phyloP scores from a whole-genome alignment of 2,888 invertebrate species.

The Lathronympha strigana region DNA sequence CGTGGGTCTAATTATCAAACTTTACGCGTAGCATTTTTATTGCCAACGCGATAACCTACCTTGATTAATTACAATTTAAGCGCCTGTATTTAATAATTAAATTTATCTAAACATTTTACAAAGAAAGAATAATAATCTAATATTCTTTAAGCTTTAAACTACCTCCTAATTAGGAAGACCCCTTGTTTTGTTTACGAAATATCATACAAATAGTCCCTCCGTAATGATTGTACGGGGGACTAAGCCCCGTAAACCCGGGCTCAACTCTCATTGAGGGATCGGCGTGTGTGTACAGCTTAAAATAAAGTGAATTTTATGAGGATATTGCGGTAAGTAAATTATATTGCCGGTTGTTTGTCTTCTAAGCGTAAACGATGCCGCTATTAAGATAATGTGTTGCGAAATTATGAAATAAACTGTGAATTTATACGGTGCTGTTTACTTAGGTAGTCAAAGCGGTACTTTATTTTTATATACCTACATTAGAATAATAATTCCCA shows the following conservation, averaged over 20 bases:
- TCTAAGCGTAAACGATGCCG: slow-evolving; percentile 40
- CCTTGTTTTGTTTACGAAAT: slow-evolving; percentile 55
- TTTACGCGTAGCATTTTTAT: not conserved
- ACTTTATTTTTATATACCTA: too few relatives aligned
- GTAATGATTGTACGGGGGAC: slow-evolving; percentile 45
- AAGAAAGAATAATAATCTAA: slow-evolving; percentile 30
- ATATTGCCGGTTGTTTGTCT: slow-evolving; percentile 45
- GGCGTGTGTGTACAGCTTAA: slow-evolving; percentile 53
- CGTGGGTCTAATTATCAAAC: too few relatives aligned
- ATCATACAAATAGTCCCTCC: slow-evolving; percentile 65
- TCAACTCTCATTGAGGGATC: slow-evolving; percentile 46
- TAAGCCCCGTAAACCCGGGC: slow-evolving; percentile 46
- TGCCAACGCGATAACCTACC: not conserved
- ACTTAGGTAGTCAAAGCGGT: not conserved
- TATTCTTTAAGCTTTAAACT: slow-evolving; percentile 39
- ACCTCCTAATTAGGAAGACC: slow-evolving; percentile 59
- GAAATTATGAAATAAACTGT: slow-evolving; percentile 31
- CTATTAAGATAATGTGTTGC: slow-evolving; percentile 34
- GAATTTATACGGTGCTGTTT: slow-evolving; percentile 15
- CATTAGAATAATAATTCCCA: too few relatives aligned
- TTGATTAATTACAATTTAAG: slow-evolving; percentile 4
- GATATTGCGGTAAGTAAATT: slow-evolving; percentile 45
- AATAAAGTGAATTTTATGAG: slow-evolving; percentile 54
- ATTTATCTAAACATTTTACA: slow-evolving; percentile 21
- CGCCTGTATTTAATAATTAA: slow-evolving; percentile 29